Evolutionary conservation across 2,113 vertebrate genomes (phyloP), one percentile per base, ranked within the genome.

Genomic region (Tauraco erythrolophus): DNA sequence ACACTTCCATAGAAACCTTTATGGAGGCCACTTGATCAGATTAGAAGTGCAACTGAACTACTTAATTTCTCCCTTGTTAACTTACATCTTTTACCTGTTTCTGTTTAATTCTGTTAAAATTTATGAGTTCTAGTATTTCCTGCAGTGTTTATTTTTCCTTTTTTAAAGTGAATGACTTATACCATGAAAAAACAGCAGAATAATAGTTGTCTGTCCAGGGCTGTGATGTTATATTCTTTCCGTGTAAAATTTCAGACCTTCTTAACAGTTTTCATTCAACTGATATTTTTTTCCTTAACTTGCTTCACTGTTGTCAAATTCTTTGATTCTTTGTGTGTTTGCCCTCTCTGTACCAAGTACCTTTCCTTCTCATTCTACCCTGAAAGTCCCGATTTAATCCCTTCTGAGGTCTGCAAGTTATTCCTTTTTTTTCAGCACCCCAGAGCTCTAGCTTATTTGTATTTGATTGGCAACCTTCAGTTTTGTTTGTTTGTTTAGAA

Each of bases 401-500:
- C 39, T 62, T 81, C 39, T 69, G 19, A 21, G 6, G 6, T 70
- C 12, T 84, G 9, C 13, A 64, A 77, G 39, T 17, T 70, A n/a
- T 78, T 45, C 80, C 19, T 12, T 48, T 56, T 87, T 41, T 31
- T 41, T 65, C 62, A 68, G 30, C 5, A 57, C 13, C 13, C 15
- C 12, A 22, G 45, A 61, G 3, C 48, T 85, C 16, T 61, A 53
- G 14, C 43, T 89, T 51, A 57, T 88, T 95, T 77, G 30, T 83
- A 84, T 85, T 91, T 96, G 83, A 89, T 80, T 93, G 94, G 58
- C 86, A 77, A 43, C 74, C 60, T 92, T 78, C 53, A 71, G 30
- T 22, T 65, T 88, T 92, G 53, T 77, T 90, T 79, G 43, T 58
- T 69, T 53, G 23, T 41, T 85, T 87, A 39, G 0, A 11, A 53